Conservation (phyloP, 2,113 vertebrate genomes). For the Bothrops jararaca region DNA sequence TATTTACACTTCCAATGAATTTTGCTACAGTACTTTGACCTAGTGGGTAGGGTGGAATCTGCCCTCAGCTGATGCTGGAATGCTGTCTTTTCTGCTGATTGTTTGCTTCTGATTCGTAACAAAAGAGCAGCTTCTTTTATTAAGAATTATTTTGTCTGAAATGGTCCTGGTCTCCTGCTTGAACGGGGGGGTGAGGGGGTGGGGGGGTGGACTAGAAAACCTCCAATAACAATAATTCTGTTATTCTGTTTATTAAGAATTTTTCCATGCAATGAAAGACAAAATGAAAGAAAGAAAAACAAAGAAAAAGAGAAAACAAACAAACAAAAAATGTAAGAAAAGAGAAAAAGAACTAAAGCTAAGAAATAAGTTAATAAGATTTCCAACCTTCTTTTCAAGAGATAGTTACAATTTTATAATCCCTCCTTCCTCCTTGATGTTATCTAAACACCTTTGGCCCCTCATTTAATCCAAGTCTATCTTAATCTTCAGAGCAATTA, state of each 20-base stretch:
- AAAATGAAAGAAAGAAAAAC: background rate
- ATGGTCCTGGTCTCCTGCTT: background rate
- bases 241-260: background rate
- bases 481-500: background rate
- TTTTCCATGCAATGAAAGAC: background rate
- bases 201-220: background rate
- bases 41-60: background rate
- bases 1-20: background rate
- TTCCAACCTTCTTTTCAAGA: background rate
- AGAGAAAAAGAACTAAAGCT: background rate
- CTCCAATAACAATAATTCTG: too few species aligned
- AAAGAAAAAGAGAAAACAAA: background rate
- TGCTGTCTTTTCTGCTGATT: background rate
- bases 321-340: background rate
- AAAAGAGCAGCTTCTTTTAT: background rate
- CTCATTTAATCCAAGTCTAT: background rate
- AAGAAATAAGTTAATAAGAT: background rate
- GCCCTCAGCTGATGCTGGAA: background rate
- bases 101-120: background rate
- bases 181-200: too few species aligned
- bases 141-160: background rate
- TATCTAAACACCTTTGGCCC: background rate
- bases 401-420: background rate
- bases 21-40: background rate
- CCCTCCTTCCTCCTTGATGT: background rate